Conservation (phyloP, 2,113 vertebrate genomes). For the Ceyx cyanopectus region DNA sequence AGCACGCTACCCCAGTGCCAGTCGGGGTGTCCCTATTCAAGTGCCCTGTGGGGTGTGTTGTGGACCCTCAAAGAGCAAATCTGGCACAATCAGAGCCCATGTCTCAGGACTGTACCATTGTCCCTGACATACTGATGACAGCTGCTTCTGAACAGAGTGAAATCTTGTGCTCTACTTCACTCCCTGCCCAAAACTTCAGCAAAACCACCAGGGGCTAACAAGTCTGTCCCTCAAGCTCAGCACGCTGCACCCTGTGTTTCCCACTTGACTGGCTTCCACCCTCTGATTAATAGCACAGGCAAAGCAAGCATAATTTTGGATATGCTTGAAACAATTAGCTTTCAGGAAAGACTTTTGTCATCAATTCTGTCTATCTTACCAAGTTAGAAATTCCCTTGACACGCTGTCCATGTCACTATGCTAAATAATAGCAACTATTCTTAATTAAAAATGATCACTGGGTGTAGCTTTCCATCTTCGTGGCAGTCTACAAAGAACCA, state of each 20-base stretch:
- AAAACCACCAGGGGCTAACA: fast-evolving
- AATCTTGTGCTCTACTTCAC: not conserved
- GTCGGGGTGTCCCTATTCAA: fast-evolving
- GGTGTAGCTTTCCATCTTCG: constrained; percentile 28
- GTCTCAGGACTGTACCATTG: not conserved
- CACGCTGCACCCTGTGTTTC: not conserved
- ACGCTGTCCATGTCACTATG: not conserved
- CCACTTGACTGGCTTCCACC: not conserved
- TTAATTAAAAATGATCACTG: constrained; percentile 55
- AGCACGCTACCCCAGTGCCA: not conserved
- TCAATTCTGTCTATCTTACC: constrained; percentile 34
- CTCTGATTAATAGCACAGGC: not conserved
- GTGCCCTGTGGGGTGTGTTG: not conserved
- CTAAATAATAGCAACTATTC: constrained; percentile 42
- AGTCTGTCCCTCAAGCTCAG: not conserved
- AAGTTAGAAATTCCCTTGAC: constrained; percentile 39
- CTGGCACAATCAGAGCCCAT: not conserved
- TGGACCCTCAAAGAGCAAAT: not conserved
- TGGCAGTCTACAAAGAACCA: not conserved
- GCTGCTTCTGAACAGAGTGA: not conserved
- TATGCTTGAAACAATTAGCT: constrained; percentile 4
- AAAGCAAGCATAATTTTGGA: not conserved
- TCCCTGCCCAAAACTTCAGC: not conserved
- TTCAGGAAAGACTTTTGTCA: constrained; percentile 33
- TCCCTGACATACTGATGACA: not conserved